Base-by-base conservation (phyloP, 2,797 vertebrate genomes). In the Galaxias olidus region DNA sequence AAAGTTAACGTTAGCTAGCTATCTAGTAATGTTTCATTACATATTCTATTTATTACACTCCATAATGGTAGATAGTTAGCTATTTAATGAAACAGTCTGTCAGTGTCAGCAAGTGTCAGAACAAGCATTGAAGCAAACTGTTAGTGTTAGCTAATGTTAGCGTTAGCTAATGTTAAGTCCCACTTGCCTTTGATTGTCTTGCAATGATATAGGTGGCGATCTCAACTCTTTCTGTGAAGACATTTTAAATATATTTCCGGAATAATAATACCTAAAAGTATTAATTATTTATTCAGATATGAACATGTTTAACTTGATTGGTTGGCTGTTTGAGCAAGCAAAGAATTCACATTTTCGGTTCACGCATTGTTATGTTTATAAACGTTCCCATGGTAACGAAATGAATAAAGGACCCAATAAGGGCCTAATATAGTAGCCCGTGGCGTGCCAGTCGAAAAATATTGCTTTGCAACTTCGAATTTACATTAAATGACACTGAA, bases 121-220 rank as follows among this genome's bases (percentile, higher is more conserved):
- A n/a, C n/a, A n/a, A n/a, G n/a, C n/a, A n/a, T n/a, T n/a, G n/a
- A n/a, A n/a, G 30, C 30, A 2, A 3, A 30, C 30, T 30, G 30
- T 30, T 6, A 30, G 30, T 30, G 6, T 30, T 30, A 30, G 6
- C 6, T 30, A 30, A 6, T 30, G 6, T 3, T 6, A 30, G 30
- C 17, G 14, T 10, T 61, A 43, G 17, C 50, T 53, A 45, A 6
- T 7, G 42, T 42, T 42, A 18, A n/a, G 53, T 41, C 12, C 4
- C 12, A 77, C 78, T 73, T 78, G 49, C 78, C 75, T 83, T 79
- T 75, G 75, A 63, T 68, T 70, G 59, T 65, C 63, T 61, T 74
- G 14, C 12, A 54, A 9, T n/a, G 50, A 45, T 66, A 85, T 40
- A 20, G 76, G 73, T 53, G 84, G 80, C 12, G 82, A 72, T 67